phyloP scores from a whole-genome alignment of 2,113 vertebrate species.

The Actinemys pallida region DNA sequence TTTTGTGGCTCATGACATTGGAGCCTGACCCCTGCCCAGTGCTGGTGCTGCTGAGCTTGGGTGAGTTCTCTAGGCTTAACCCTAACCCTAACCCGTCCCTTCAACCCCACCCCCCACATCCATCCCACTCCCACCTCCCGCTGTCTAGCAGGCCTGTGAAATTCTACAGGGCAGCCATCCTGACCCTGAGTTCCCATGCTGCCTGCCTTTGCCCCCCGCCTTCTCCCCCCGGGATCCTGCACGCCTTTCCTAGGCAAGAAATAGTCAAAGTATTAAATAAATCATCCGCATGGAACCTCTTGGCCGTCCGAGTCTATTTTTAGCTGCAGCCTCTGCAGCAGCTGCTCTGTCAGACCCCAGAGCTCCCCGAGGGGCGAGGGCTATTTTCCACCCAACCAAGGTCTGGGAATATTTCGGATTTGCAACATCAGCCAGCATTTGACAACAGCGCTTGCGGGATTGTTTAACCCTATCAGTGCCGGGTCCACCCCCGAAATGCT shows the following conservation, averaged over 20 bases:
- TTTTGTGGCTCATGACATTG: background rate
- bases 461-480: background rate
- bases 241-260: slow-evolving; percentile 25
- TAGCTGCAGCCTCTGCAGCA: slow-evolving; percentile 49
- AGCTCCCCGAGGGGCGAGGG: background rate
- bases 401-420: background rate
- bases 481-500: background rate
- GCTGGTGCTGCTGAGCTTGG: no score
- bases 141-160: no score
- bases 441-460: background rate
- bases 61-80: no score
- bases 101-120: no score
- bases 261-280: slow-evolving; percentile 10
- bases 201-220: background rate
- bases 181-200: background rate
- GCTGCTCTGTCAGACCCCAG: slow-evolving; percentile 39
- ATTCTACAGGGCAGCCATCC: no score
- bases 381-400: background rate
- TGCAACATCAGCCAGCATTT: background rate
- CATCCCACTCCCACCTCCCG: no score
- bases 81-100: background rate
- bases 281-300: slow-evolving; percentile 14
- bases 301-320: slow-evolving; percentile 41
- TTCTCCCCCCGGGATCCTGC: background rate
- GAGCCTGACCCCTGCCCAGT: background rate